Evolutionary conservation across 2,888 invertebrate genomes (phyloP).

Genomic region (Trissonchulus latispiculum): DNA sequence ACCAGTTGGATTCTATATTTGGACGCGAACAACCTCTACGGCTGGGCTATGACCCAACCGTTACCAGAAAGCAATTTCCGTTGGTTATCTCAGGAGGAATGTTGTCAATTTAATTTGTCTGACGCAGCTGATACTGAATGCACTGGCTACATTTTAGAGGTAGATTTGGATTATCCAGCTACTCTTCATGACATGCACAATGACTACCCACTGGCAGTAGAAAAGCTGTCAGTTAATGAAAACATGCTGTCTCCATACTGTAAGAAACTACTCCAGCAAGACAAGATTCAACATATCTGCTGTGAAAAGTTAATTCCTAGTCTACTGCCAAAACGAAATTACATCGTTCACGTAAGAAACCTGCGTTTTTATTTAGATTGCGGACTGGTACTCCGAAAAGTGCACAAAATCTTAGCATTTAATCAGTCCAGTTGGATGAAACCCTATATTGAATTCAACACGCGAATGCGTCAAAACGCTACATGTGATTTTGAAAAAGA

Average conservation of each 20-base stretch:
- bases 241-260: neutral
- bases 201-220: neutral
- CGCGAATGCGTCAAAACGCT: neutral
- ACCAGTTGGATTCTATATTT: too few species aligned
- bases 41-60: too few species aligned
- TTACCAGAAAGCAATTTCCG: too few species aligned
- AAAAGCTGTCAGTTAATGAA: neutral
- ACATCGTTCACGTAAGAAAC: neutral
- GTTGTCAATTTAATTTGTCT: too few species aligned
- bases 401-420: neutral
- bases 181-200: neutral
- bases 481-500: neutral
- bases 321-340: neutral
- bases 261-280: neutral
- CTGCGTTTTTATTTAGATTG: neutral
- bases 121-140: too few species aligned
- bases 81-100: too few species aligned
- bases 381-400: neutral
- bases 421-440: neutral
- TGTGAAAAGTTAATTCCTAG: neutral
- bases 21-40: too few species aligned
- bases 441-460: slow-evolving; percentile 6
- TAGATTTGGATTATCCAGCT: slow-evolving; percentile 3
- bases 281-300: neutral
- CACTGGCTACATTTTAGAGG: neutral